Conservation (phyloP, 2,113 vertebrate genomes). For the Hystrix brachyura region DNA sequence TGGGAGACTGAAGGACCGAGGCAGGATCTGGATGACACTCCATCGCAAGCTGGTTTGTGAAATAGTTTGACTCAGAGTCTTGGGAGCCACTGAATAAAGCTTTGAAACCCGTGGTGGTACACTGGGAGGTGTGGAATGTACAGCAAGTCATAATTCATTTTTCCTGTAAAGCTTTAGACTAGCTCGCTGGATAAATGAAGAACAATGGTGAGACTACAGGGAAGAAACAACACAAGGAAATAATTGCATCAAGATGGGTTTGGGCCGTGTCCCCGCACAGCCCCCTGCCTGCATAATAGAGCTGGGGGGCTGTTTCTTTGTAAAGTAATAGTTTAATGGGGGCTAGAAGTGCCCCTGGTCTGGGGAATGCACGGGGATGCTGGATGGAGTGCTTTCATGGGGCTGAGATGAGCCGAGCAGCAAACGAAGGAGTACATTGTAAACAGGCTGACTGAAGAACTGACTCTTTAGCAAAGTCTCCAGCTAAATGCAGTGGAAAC, state of each 20-base stretch:
- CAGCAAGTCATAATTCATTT: conserved; percentile 52
- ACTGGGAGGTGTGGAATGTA: background rate
- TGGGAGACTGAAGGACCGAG: background rate
- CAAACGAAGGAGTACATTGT: background rate
- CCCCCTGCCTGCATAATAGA: background rate
- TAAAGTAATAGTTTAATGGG: background rate
- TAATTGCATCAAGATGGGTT: conserved; percentile 66
- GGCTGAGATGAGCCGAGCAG: conserved; percentile 7
- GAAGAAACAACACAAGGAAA: background rate
- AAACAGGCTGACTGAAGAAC: background rate
- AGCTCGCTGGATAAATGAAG: background rate
- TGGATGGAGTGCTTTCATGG: background rate
- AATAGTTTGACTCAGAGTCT: conserved; percentile 15
- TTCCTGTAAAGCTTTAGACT: conserved; percentile 58
- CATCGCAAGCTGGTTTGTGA: background rate
- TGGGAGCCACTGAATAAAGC: background rate
- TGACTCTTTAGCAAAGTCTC: conserved; percentile 22
- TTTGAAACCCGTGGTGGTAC: conserved; percentile 36
- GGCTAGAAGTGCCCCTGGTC: background rate
- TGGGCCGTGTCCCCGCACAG: background rate
- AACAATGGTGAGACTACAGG: conserved; percentile 24
- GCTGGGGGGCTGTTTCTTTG: background rate
- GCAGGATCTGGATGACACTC: conserved; percentile 23
- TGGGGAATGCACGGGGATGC: background rate
- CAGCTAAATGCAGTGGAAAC: conserved; percentile 47